phyloP scores from a whole-genome alignment of 2,113 vertebrate genomes.

The Archocentrus centrarchus region DNA sequence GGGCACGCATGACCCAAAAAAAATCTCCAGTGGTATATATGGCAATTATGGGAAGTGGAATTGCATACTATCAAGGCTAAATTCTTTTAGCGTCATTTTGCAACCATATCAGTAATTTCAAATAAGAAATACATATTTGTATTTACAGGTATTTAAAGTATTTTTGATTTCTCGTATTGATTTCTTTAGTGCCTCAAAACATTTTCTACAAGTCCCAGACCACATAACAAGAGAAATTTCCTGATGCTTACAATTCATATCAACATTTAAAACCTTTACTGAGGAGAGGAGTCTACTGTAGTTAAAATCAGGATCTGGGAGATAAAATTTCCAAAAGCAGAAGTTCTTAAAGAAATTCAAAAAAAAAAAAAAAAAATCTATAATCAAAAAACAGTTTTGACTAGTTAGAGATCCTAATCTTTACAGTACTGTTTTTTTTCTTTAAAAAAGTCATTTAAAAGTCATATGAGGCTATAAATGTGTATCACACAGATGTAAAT shows the following conservation, averaged over 20 bases:
- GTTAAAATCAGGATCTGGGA: not conserved
- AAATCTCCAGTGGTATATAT: not conserved
- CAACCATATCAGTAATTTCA: not conserved
- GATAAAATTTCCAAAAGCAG: not conserved
- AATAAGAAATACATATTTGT: not conserved
- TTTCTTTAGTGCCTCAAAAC: not conserved
- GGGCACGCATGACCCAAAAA: not conserved
- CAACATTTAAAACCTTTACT: not conserved
- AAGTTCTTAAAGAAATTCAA: not conserved
- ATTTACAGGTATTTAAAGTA: not conserved
- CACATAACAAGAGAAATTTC: not conserved
- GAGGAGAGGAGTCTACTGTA: not conserved
- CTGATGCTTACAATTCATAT: not conserved
- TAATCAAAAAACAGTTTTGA: slow-evolving; percentile 6
- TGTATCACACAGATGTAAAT: slow-evolving; percentile 24
- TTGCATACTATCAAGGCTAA: no score
- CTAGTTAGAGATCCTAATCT: not conserved
- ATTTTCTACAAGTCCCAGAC: not conserved
- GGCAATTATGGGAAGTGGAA: not conserved
- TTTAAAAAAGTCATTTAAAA: not conserved
- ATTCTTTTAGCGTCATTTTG: not conserved
- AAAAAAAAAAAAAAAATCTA: not conserved
- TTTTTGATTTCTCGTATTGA: not conserved
- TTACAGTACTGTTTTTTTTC: not conserved
- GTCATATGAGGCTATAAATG: slow-evolving; percentile 15